Conservation (phyloP, 2,888 invertebrate species). For the Rutpela maculata region DNA sequence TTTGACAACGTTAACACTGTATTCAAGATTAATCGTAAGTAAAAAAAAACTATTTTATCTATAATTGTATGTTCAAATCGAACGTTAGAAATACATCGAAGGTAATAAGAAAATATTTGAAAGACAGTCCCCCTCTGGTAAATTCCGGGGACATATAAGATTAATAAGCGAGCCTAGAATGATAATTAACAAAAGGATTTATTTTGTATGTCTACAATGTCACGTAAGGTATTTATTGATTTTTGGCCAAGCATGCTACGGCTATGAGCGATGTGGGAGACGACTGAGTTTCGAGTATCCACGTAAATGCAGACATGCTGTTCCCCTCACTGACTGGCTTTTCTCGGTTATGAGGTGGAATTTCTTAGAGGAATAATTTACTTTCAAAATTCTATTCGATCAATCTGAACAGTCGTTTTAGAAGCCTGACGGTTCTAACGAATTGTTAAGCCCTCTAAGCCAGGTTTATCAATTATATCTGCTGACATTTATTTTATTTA, state of each 20-base stretch:
- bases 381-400: constrained; percentile 24
- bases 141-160: neutral
- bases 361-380: constrained; percentile 15
- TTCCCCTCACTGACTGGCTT: constrained; percentile 14
- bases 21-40: neutral
- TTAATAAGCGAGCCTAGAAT: neutral
- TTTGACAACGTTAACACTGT: neutral
- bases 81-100: neutral
- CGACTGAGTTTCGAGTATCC: constrained; percentile 13
- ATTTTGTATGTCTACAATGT: constrained; percentile 16
- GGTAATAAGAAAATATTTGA: neutral
- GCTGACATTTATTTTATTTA: neutral
- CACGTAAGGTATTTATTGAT: constrained; percentile 28
- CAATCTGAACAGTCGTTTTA: constrained; percentile 6
- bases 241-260: neutral
- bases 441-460: neutral
- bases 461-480: neutral
- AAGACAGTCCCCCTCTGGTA: neutral
- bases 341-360: neutral
- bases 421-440: constrained; percentile 15
- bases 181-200: constrained; percentile 16
- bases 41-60: neutral
- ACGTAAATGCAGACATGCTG: constrained; percentile 10
- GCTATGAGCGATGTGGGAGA: neutral
- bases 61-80: neutral